phyloP scores from a whole-genome alignment of 2,888 invertebrate species.

The Hipparchia semele region DNA sequence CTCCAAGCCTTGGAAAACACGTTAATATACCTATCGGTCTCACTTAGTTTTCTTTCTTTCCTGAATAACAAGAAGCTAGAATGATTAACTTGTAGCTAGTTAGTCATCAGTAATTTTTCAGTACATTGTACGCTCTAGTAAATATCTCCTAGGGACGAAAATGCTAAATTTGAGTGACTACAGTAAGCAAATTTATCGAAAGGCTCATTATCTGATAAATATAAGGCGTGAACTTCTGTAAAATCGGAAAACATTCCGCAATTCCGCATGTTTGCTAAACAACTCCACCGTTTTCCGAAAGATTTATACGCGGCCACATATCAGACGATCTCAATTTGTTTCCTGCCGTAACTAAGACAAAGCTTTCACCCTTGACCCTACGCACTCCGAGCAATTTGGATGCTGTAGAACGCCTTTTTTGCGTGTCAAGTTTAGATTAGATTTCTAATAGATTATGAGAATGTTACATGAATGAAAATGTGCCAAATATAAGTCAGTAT shows the following conservation, averaged over 20 bases:
- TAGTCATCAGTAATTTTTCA: too few species aligned
- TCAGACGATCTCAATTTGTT: constrained; percentile 53
- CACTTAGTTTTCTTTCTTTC: too few species aligned
- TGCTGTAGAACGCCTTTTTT: constrained; percentile 29
- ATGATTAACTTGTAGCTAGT: too few species aligned
- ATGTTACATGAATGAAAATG: too few species aligned
- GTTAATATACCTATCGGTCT: too few species aligned
- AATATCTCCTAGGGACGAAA: too few species aligned
- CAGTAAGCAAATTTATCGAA: background rate
- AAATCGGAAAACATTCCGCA: constrained; percentile 14
- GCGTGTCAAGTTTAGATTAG: constrained; percentile 5
- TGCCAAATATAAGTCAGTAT: background rate
- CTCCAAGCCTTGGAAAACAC: too few species aligned
- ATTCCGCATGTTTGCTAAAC: constrained; percentile 33
- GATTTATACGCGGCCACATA: constrained; percentile 58
- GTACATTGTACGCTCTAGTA: too few species aligned
- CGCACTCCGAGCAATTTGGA: constrained; percentile 36
- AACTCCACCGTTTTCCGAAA: constrained; percentile 42
- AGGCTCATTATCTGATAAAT: constrained; percentile 5
- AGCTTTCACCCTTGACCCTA: constrained; percentile 45
- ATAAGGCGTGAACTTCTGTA: constrained; percentile 3
- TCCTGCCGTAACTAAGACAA: constrained; percentile 42
- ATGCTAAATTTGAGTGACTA: too few species aligned
- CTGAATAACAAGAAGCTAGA: too few species aligned
- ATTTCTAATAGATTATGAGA: background rate